Base-by-base conservation (phyloP, 2,113 vertebrate species). In the Pseudonaja textilis region DNA sequence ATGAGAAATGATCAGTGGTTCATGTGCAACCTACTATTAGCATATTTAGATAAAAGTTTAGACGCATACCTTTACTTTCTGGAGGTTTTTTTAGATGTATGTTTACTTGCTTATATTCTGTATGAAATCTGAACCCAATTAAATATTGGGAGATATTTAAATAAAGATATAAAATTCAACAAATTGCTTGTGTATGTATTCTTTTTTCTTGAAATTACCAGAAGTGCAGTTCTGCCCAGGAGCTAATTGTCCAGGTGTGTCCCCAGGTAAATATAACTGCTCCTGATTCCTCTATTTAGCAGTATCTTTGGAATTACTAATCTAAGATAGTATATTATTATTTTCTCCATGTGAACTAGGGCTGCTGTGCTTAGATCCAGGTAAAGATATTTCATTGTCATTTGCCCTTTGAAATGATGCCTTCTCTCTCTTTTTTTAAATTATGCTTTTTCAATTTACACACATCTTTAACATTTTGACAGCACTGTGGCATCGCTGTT, bases 271-370 rank as follows among this genome's bases (percentile, higher is more conserved):
- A 14, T 4, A 12, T 29, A 91, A 94, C 26, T 54, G 10, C 85
- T 93, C 88, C 85, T 96, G 92, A 92, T 93, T 94, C 92, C 47
- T 47, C 1, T 47, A 47, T 47, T 47, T 47, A 47, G 47, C 47
- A 50, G 47, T 50, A 50, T 50, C 47, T 50, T 50, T 50, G 47
- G 47, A 50, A 50, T 50, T 50, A 50, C 47, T 50, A 47, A 47
- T 6, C 47, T 47, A 47, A 47, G 47, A 50, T 9, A 50, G 47
- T 50, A 8, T 50, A 50, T 50, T 50, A 50, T 50, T 50, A 50
- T 50, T 50, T 50, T 50, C 47, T 50, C 8, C 47, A 50, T 50
- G 47, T 50, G 47, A 50, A 50, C 47, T 10, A 50, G 1, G 47
- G 47, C 47, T 50, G 47, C 47, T 50, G 47, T 50, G 47, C 47